Evolutionary conservation across 2,113 vertebrate species (phyloP).

Genomic region (Archilochus colubris): DNA sequence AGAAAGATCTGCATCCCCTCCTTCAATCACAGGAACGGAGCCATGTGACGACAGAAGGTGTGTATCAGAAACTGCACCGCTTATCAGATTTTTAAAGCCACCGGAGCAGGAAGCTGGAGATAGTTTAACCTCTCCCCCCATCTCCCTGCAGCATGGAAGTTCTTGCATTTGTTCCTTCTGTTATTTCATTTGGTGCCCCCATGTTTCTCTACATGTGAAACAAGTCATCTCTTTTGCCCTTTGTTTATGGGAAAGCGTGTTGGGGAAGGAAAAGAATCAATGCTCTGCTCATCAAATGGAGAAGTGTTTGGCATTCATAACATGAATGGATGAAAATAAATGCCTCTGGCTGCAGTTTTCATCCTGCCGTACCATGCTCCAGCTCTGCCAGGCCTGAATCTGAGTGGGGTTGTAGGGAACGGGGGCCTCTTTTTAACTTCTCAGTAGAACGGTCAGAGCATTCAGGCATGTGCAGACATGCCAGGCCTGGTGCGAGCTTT

Average conservation of each 20-base stretch:
- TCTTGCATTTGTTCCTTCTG: background rate
- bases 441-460: slow-evolving; percentile 50
- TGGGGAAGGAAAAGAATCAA: slow-evolving; percentile 4
- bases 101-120: background rate
- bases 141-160: background rate
- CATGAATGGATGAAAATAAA: slow-evolving; percentile 24
- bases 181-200: background rate
- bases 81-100: background rate
- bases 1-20: background rate
- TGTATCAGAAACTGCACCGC: background rate
- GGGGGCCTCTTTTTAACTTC: slow-evolving; percentile 59
- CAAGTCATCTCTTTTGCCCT: slow-evolving; percentile 18
- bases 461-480: slow-evolving; percentile 70
- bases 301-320: slow-evolving; percentile 2
- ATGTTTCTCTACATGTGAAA: background rate
- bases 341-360: background rate
- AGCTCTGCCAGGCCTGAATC: slow-evolving; percentile 4
- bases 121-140: background rate
- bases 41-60: background rate
- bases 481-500: slow-evolving; percentile 33
- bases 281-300: background rate
- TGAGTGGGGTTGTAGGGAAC: background rate
- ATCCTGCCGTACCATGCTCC: background rate
- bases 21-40: background rate
- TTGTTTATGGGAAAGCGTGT: background rate